Evolutionary conservation across 2,113 vertebrate genomes (phyloP).

Genomic region (Apteryx mantelli): DNA sequence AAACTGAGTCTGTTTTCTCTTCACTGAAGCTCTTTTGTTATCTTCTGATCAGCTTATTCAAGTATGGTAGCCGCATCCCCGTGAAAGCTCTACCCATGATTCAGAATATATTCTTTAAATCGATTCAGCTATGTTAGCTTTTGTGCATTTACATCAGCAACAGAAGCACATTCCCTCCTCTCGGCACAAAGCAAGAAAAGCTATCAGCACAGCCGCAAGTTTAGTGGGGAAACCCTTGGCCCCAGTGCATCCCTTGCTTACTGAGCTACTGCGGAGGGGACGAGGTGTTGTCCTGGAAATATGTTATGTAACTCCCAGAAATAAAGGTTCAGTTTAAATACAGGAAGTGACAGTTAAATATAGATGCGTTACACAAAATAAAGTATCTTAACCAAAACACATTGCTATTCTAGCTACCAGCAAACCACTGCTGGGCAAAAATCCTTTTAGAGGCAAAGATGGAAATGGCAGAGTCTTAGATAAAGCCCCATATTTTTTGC

Average conservation of each 20-base stretch:
- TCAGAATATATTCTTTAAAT: background rate
- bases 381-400: background rate
- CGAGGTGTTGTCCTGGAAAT: background rate
- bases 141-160: fast-evolving
- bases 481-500: too few relatives aligned
- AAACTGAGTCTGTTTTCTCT: background rate
- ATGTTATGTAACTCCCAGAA: background rate
- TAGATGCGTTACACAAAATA: background rate
- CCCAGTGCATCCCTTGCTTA: background rate
- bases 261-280: background rate
- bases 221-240: background rate
- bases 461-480: background rate
- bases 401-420: background rate
- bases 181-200: background rate
- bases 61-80: fast-evolving
- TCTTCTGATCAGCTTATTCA: background rate
- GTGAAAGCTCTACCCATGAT: fast-evolving
- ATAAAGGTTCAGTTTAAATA: background rate
- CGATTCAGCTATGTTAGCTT: background rate
- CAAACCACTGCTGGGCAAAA: background rate
- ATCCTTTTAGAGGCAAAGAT: background rate
- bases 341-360: background rate
- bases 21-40: fast-evolving
- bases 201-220: background rate
- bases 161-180: fast-evolving